Evolutionary conservation across 2,888 invertebrate species (phyloP).

Genomic region (Achlya flavicornis): DNA sequence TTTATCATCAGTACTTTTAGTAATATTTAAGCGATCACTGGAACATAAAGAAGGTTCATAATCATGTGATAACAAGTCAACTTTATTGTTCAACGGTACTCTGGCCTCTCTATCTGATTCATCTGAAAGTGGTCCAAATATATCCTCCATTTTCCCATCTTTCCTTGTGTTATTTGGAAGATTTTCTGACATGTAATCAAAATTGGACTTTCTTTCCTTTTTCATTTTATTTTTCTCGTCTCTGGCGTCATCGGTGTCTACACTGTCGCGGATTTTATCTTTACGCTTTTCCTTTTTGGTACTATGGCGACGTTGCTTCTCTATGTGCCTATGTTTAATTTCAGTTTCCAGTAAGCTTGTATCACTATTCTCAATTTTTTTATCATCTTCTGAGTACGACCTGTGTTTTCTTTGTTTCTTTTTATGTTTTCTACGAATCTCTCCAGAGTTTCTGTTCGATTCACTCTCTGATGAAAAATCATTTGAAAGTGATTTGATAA

Average conservation of each 20-base stretch:
- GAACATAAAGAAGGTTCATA: constrained; percentile 42
- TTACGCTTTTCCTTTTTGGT: constrained; percentile 85
- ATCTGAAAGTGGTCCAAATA: constrained; percentile 93
- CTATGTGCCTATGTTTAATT: constrained; percentile 70
- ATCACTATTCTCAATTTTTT: constrained; percentile 67
- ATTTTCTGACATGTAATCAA: constrained; percentile 57
- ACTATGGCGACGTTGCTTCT: constrained; percentile 80
- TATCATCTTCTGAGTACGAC: constrained; percentile 84
- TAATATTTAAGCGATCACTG: constrained; percentile 11
- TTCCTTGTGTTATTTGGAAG: constrained; percentile 77
- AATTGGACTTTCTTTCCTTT: constrained; percentile 78
- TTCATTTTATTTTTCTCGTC: constrained; percentile 85
- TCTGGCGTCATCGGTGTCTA: constrained; percentile 72
- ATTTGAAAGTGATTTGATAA: constrained; percentile 59
- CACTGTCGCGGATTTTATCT: constrained; percentile 82
- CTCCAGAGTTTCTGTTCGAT: constrained; percentile 71
- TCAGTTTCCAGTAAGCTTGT: constrained; percentile 49
- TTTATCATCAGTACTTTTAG: constrained; percentile 54
- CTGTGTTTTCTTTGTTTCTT: constrained; percentile 93
- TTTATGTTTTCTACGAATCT: constrained; percentile 90
- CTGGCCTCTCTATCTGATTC: constrained; percentile 80
- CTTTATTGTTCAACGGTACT: constrained; percentile 44
- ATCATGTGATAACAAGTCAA: constrained; percentile 53
- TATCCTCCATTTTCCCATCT: constrained; percentile 93
- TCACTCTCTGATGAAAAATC: constrained; percentile 80